phyloP scores from a whole-genome alignment of 2,797 vertebrate species.

The Eulemur albifrons region DNA sequence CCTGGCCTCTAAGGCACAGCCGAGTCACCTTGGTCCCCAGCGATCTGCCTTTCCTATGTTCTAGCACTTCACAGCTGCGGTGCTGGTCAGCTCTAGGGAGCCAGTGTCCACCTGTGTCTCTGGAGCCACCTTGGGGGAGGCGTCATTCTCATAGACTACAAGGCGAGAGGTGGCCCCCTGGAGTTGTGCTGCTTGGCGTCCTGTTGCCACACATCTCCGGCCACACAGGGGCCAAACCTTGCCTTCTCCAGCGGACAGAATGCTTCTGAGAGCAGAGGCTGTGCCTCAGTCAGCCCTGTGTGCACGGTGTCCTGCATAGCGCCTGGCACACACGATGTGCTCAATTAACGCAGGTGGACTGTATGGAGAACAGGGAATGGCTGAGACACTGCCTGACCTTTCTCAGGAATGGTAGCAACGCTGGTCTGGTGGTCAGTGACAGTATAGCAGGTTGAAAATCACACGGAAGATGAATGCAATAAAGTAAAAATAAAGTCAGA shows the following conservation, averaged over 20 bases:
- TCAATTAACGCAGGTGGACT: neutral
- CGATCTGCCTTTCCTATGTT: neutral
- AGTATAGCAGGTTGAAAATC: neutral
- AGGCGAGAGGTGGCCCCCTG: neutral
- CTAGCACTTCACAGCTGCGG: rapidly evolving
- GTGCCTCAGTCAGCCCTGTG: neutral
- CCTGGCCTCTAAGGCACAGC: neutral
- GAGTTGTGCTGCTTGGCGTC: neutral
- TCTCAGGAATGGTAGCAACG: neutral
- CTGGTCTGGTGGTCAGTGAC: neutral
- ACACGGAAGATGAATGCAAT: neutral
- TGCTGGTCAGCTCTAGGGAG: too few species aligned
- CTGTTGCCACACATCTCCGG: neutral
- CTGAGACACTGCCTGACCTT: neutral
- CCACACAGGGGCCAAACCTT: neutral
- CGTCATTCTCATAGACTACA: too few species aligned
- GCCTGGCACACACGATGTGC: neutral
- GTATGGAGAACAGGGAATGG: neutral
- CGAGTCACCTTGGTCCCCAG: neutral
- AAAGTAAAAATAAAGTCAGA: neutral
- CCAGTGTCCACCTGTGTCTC: neutral
- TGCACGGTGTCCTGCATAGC: neutral
- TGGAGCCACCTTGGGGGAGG: neutral
- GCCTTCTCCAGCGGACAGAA: neutral
- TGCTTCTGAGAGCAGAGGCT: neutral